Conservation (phyloP, 2,797 vertebrate genomes). For the Sebastes flavidus region DNA sequence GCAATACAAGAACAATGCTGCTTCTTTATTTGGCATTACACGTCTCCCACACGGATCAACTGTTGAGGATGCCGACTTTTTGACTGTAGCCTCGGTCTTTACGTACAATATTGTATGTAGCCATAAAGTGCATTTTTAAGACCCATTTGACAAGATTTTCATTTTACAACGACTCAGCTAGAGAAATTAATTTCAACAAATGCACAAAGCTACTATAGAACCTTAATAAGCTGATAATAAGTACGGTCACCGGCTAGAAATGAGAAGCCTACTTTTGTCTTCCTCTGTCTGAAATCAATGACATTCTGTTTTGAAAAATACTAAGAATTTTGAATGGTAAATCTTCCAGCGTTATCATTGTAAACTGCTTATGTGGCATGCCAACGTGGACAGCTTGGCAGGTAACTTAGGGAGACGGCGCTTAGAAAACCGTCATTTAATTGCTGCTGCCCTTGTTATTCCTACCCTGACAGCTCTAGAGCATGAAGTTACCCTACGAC, state of each 20-base stretch:
- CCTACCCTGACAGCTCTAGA: neutral
- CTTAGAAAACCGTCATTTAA: neutral
- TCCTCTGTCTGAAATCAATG: neutral
- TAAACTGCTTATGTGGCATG: neutral
- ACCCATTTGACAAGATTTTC: no score
- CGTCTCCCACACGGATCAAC: neutral
- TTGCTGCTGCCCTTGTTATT: neutral
- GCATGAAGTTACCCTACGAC: neutral
- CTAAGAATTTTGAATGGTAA: neutral
- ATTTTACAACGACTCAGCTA: neutral
- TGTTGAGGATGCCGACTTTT: neutral
- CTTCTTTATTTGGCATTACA: no score
- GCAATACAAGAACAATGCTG: neutral
- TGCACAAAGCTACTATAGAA: neutral
- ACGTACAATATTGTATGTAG: neutral
- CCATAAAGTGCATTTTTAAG: no score
- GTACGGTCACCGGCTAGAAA: neutral
- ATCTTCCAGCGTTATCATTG: neutral
- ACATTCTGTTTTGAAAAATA: neutral
- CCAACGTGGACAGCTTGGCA: neutral
- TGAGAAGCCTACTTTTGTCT: neutral
- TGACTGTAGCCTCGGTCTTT: neutral
- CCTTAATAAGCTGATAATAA: conserved; percentile 5
- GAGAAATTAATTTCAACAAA: neutral
- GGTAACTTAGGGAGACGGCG: neutral